Conservation (phyloP, 2,888 invertebrate species). For the Nasonovia ribisnigri region DNA sequence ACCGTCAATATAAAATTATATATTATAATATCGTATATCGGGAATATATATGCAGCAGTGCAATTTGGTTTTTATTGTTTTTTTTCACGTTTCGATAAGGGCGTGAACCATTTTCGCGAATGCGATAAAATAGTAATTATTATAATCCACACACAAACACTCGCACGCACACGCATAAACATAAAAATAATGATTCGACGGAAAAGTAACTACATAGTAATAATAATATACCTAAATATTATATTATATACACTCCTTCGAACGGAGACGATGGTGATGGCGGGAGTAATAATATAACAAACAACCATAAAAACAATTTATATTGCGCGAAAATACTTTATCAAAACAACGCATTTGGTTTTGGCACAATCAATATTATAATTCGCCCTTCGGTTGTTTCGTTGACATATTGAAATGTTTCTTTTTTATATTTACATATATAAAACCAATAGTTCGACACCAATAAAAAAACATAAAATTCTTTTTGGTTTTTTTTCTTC, state of each 20-base stretch:
- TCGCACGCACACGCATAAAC: neutral
- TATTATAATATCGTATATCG: neutral
- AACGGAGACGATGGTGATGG: neutral
- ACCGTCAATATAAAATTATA: neutral
- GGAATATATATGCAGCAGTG: neutral
- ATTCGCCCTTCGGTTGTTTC: slow-evolving; percentile 1
- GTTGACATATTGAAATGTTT: slow-evolving; percentile 11
- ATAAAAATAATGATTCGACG: neutral
- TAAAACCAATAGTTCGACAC: neutral
- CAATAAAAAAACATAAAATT: slow-evolving; percentile 28
- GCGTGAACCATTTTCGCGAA: slow-evolving; percentile 42
- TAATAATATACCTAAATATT: neutral
- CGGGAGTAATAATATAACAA: neutral
- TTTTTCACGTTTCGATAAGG: neutral
- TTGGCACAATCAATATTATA: slow-evolving; percentile 17
- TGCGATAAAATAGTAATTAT: slow-evolving; percentile 39
- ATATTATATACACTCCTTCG: slow-evolving; percentile 30
- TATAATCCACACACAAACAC: neutral
- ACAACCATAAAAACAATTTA: slow-evolving; percentile 30
- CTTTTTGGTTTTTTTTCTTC: slow-evolving; percentile 13
- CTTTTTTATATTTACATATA: slow-evolving; percentile 33
- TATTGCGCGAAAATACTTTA: slow-evolving; percentile 18
- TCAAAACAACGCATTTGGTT: neutral
- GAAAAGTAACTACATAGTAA: neutral
- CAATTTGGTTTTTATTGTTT: slow-evolving; percentile 10